A percentile compares a stretch with the other conserved stretches of the same genome.
phyloP scores from a whole-genome alignment of 23 tunicate species.

The Botrylloides violaceus region DNA sequence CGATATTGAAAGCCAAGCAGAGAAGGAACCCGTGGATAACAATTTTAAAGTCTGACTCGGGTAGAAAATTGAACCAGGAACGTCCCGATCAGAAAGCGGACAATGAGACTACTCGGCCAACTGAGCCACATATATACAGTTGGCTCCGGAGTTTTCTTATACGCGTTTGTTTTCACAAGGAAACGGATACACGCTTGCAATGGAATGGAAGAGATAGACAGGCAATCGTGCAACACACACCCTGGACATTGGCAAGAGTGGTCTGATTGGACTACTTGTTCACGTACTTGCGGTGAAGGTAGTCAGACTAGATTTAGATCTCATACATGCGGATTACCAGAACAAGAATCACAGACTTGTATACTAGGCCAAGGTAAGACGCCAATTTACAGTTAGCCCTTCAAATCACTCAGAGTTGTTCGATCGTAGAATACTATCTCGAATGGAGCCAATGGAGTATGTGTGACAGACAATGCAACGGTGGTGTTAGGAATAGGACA shows the following conservation, averaged over 20 bases:
- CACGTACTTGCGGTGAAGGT: constrained; percentile 66
- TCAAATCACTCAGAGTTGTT: background rate
- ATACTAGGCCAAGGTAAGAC: background rate
- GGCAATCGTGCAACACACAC: constrained; percentile 44
- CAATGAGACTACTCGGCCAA: no score
- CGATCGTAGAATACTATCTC: background rate
- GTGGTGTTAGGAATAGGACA: constrained; percentile 51
- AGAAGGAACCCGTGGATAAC: no score
- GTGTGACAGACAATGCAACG: constrained; percentile 43
- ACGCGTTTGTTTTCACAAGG: constrained; percentile 1
- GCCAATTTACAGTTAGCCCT: no score
- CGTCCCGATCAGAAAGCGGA: no score
- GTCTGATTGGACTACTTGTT: constrained; percentile 53
- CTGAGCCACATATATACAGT: no score
- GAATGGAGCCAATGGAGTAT: constrained; percentile 13
- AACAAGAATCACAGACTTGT: constrained; percentile 9
- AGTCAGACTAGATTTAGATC: constrained; percentile 31
- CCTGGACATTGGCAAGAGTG: constrained; percentile 48
- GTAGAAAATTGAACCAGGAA: no score
- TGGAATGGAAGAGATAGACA: constrained; percentile 33
- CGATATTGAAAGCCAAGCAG: no score
- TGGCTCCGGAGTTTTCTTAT: background rate
- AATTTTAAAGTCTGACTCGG: no score
- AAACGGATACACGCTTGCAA: constrained; percentile 31
- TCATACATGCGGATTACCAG: constrained; percentile 22